Evolutionary conservation across 2,888 invertebrate species (phyloP), one percentile per base, ranked within the genome.

Genomic region (Tachina grossa): DNA sequence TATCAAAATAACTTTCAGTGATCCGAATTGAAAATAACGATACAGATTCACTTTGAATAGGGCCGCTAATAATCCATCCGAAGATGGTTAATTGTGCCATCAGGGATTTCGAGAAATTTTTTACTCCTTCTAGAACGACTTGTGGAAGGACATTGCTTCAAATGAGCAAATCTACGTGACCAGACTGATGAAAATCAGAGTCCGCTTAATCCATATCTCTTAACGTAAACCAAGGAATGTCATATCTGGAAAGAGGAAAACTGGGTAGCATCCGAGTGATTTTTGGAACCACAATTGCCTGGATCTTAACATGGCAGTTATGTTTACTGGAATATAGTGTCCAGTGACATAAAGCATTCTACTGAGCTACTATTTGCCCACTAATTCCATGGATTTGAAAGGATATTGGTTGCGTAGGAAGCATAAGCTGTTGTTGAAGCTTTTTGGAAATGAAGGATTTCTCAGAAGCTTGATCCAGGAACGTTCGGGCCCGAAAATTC

Each of bases 51-150:
- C 19, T 45, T 51, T 6, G 11, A 13, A 83, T 2, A 14, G 82
- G 71, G 9, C 57, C 82, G 53, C 75, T 81, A n/a, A 81, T 43
- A 11, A 75, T 19, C 74, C 80, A 80, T 3, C 61, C 75, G 45
- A 77, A 83, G 2, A 83, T 83, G 1, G 76, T 71, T 8, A 39
- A 47, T 39, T 83, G 77, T n/a, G 78, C 83, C 16, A 78, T 5
- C 1, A 83, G 49, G 10, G 77, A 47, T 6, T 49, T 10, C 2
- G 19, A 9, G 2, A 71, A 19, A 14, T 6, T 47, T 45, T 69
- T 61, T 3, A 78, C 66, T 14, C 78, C 78, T 8, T 72, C 59
- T 1, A 72, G 59, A 9, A 72, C 10, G 5, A 83, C 4, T 39
- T 19, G 41, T 1, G 78, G 78, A 13, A 68, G 22, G 9, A 83